Percentiles rank a stretch among this genome's conserved stretches.
Conservation (phyloP, 2,888 invertebrate genomes). For the Fragum whitleyi region DNA sequence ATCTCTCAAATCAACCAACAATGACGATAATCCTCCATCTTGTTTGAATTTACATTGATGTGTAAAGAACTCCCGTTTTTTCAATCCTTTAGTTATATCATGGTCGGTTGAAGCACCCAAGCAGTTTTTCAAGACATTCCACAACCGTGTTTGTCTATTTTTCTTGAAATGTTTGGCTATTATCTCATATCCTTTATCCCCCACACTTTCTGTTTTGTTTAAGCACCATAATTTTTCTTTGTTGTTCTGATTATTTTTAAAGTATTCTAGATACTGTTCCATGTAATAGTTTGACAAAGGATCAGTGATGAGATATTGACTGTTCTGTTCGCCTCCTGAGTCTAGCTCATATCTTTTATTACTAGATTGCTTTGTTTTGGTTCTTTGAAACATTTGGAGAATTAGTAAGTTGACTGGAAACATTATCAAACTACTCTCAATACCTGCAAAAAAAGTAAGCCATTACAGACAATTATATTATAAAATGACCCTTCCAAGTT, state of each 20-base stretch:
- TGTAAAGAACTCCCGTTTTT: neutral
- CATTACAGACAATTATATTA: too few species aligned
- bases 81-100: neutral
- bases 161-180: neutral
- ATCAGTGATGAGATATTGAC: neutral
- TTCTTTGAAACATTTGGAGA: conserved; percentile 70
- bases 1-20: too few species aligned
- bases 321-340: neutral
- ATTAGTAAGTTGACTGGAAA: conserved; percentile 76
- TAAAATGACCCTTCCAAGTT: too few species aligned
- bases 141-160: neutral
- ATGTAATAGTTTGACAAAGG: neutral
- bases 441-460: conserved; percentile 65
- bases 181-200: neutral
- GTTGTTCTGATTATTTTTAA: too few species aligned
- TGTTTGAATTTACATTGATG: too few species aligned
- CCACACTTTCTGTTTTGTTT: neutral
- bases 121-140: neutral
- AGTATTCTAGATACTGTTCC: neutral
- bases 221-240: too few species aligned
- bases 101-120: neutral
- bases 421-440: conserved; percentile 73
- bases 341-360: neutral
- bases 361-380: conserved; percentile 42
- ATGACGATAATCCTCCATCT: too few species aligned